A percentile compares a stretch with the other conserved stretches of the same genome.
Evolutionary conservation across 2,888 invertebrate species (phyloP).

Genomic region (Agelastica alni): DNA sequence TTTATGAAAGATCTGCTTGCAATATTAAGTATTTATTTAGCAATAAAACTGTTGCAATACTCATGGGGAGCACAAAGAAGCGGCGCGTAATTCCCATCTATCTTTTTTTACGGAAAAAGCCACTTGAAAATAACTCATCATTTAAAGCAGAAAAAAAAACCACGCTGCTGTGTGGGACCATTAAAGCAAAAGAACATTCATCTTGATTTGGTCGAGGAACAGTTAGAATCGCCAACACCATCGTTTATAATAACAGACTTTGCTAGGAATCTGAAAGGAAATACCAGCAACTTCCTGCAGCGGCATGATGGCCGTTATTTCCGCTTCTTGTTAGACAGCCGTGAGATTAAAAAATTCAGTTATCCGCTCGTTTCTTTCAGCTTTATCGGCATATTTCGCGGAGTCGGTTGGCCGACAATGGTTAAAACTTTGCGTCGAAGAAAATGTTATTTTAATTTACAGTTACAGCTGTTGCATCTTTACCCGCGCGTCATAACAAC

Average conservation of each 20-base stretch:
- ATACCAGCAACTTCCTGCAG: conserved; percentile 45
- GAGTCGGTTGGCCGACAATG: too few species aligned
- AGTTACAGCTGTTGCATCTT: too few species aligned
- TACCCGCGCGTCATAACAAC: too few species aligned
- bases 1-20: too few species aligned
- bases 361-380: conserved; percentile 17
- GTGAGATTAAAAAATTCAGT: conserved; percentile 39
- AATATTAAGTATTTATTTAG: too few species aligned
- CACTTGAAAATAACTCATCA: background rate
- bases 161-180: background rate
- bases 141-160: background rate
- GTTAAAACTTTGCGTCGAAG: too few species aligned
- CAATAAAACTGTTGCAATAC: too few species aligned
- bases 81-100: background rate
- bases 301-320: conserved; percentile 46
- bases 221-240: conserved; percentile 37
- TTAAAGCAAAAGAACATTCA: conserved; percentile 42
- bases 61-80: too few species aligned
- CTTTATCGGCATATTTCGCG: too few species aligned
- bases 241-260: conserved; percentile 47
- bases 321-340: conserved; percentile 47
- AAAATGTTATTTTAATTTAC: too few species aligned
- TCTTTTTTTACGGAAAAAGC: background rate
- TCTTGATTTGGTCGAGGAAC: conserved; percentile 45
- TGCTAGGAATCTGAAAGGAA: conserved; percentile 42